Evolutionary conservation across 1,140 invertebrate genomes (phyloP).

Genomic region (Gryllus bimaculatus): DNA sequence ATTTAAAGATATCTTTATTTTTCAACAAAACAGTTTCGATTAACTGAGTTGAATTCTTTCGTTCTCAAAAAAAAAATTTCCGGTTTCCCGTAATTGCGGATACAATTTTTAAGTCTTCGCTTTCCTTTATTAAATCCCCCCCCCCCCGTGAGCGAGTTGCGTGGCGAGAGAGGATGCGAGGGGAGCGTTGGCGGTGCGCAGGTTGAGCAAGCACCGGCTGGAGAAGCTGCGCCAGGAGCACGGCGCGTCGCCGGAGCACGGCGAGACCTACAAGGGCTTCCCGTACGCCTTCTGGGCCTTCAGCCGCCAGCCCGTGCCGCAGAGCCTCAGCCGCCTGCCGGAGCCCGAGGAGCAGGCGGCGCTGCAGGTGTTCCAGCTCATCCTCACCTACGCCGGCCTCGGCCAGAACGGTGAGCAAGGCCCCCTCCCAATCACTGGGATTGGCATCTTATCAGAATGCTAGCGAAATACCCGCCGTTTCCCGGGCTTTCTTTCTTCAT

Average conservation of each 20-base stretch:
- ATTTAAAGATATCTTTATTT: no score
- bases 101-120: no score
- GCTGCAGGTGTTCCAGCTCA: constrained; percentile 65
- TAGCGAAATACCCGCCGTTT: no score
- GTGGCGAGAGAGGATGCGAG: no score
- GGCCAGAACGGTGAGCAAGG: constrained; percentile 55
- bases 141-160: no score
- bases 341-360: constrained; percentile 79
- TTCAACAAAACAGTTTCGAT: no score
- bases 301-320: constrained; percentile 64
- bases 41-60: no score
- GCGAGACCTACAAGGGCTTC: constrained; percentile 81
- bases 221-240: constrained; percentile 77
- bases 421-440: neutral
- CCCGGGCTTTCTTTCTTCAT: no score
- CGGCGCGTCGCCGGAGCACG: constrained; percentile 49
- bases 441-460: no score
- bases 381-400: constrained; percentile 75
- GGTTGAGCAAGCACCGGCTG: constrained; percentile 76
- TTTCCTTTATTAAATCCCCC: no score
- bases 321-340: constrained; percentile 72
- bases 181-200: constrained; percentile 27
- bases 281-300: constrained; percentile 84
- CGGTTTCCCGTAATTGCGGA: no score
- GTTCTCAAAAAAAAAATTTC: no score